Base-by-base conservation (phyloP, 2,888 invertebrate genomes). In the Pseudeuparius sepicola region DNA sequence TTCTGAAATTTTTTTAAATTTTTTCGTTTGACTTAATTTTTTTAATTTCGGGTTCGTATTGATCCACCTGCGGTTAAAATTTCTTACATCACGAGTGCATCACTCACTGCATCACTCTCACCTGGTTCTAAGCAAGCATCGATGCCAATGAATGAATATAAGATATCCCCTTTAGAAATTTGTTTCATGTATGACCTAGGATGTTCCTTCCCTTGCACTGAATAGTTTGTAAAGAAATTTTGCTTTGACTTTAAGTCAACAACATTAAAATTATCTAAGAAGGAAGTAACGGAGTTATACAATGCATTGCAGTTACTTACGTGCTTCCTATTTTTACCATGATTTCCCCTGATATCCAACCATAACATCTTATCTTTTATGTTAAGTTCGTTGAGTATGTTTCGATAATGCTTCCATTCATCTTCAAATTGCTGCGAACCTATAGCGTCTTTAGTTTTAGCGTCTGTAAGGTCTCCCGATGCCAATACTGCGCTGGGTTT, bases 291-390 rank as follows among this genome's bases (percentile, higher is more conserved):
- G 12, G 14, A 33, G n/a, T n/a, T n/a, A n/a, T n/a, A n/a, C n/a
- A 20, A n/a, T 20, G 6, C 20, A 20, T 20, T 20, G 6, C n/a
- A 7, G 6, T 7, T 7, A 20, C 20, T 7, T 7, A n/a, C n/a
- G 6, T n/a, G 20, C 20, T n/a, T n/a, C 20, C 20, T 7, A 20
- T 34, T 10, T 54, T 59, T 66, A 86, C 87, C 89, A 71, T 90
- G 90, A 69, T 90, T 90, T 59, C 92, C 92, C 60, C 90, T 68
- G 42, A 89, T 80, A 64, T 92, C 92, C 40, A 92, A 64, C 89
- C 90, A 92, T 16, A 73, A 63, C 2, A 86, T 85, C 53, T 73
- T 74, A 24, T 77, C 66, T 31, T 66, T 65, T 14, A 86, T 71
- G 47, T 72, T 70, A 25, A 75, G 73, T 45, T 79, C 75, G 29